Evolutionary conservation across 2,113 vertebrate genomes (phyloP).

Genomic region (Catharus fuscescens): DNA sequence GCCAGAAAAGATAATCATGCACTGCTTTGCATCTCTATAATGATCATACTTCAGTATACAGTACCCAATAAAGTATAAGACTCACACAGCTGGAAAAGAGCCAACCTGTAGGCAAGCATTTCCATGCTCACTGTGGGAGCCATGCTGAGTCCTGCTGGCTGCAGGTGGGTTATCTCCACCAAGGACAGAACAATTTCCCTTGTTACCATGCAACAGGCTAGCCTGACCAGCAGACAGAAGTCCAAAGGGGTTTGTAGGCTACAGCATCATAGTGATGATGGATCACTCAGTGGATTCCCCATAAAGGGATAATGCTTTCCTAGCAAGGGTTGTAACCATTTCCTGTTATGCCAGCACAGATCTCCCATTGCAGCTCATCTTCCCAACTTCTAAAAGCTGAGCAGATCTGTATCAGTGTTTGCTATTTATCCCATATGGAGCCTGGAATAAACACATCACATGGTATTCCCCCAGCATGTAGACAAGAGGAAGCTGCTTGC

Average conservation of each 20-base stretch:
- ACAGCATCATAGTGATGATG: neutral
- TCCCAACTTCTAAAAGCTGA: neutral
- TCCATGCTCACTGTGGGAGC: neutral
- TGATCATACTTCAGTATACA: fast-evolving
- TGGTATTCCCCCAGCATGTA: neutral
- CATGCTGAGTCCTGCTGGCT: neutral
- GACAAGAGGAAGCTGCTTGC: neutral
- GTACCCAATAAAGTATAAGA: neutral
- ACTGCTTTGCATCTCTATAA: neutral
- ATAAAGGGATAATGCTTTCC: neutral
- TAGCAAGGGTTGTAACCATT: neutral
- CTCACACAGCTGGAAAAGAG: neutral
- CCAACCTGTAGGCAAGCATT: neutral
- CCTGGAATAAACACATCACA: neutral
- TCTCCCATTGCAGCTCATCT: neutral
- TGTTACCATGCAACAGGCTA: neutral
- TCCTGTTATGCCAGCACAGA: neutral
- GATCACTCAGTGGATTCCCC: neutral
- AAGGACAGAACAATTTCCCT: neutral
- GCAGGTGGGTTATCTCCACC: neutral
- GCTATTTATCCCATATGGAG: neutral
- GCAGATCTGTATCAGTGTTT: neutral
- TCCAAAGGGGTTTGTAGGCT: neutral
- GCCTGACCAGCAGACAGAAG: neutral
- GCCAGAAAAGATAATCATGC: neutral